Evolutionary conservation across 2,113 vertebrate genomes (phyloP).

Genomic region (Zosterops hypoxanthus): DNA sequence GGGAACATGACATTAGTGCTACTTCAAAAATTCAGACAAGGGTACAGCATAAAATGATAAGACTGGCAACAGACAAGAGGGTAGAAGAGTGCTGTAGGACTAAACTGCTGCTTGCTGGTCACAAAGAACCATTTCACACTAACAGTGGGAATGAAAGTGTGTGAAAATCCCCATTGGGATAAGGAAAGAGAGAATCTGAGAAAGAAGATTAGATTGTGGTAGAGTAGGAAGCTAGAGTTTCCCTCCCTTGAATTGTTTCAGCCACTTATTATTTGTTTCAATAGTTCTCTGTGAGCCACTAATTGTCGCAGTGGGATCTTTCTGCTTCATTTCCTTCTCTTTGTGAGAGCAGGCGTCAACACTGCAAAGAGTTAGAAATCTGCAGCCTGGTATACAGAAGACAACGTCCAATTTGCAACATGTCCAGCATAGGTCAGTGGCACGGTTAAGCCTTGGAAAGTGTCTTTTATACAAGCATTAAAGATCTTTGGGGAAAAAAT

Average conservation of each 20-base stretch:
- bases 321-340: constrained; percentile 62
- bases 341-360: constrained; percentile 53
- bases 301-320: constrained; percentile 61
- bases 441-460: not conserved
- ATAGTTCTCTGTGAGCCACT: constrained; percentile 55
- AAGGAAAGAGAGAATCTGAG: constrained; percentile 23
- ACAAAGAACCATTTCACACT: not conserved
- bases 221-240: constrained; percentile 41
- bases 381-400: not conserved
- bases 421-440: constrained; percentile 41
- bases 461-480: not conserved
- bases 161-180: constrained; percentile 1
- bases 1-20: not conserved
- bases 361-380: constrained; percentile 60
- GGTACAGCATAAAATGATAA: constrained; percentile 18
- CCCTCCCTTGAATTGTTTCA: constrained; percentile 45
- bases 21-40: constrained; percentile 31
- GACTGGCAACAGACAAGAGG: not conserved
- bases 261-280: constrained; percentile 55
- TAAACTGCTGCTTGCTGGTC: not conserved
- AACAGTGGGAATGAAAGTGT: not conserved
- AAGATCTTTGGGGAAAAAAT: not conserved
- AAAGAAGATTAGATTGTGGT: constrained; percentile 37
- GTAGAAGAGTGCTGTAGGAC: not conserved
- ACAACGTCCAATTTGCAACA: constrained; percentile 12